Percentiles rank a stretch among this genome's conserved stretches.
Evolutionary conservation across 2,113 vertebrate genomes (phyloP).

Genomic region (Boleophthalmus pectinirostris): DNA sequence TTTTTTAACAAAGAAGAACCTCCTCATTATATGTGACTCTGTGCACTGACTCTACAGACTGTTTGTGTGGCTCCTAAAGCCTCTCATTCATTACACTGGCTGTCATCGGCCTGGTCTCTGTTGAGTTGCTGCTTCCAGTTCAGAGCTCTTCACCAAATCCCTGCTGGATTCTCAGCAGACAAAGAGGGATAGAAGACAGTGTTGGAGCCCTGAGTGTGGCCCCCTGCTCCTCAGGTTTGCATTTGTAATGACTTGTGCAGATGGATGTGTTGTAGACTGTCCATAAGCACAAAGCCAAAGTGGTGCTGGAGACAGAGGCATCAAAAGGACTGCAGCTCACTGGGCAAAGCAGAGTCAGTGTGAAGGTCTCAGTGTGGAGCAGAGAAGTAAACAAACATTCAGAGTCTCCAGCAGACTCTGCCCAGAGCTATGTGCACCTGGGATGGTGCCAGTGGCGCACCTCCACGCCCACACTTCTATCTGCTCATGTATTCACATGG

Average conservation of each 20-base stretch:
- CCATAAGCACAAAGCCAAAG: constrained; percentile 14
- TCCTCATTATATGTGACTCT: no score
- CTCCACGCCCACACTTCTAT: constrained; percentile 44
- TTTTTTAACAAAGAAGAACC: no score
- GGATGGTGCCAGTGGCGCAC: constrained; percentile 32
- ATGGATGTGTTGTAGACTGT: constrained; percentile 30
- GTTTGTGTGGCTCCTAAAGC: constrained; percentile 29
- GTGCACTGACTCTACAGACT: no score
- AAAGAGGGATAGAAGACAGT: background rate
- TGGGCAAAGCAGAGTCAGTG: constrained; percentile 51
- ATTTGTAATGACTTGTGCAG: constrained; percentile 37
- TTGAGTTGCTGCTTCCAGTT: constrained; percentile 31
- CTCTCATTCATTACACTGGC: constrained; percentile 54
- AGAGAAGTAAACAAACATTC: constrained; percentile 64
- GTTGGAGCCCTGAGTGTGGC: constrained; percentile 19
- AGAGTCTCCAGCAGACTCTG: constrained; percentile 45
- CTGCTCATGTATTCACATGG: constrained; percentile 50
- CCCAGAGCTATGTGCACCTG: constrained; percentile 51
- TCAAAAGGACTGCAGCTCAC: constrained; percentile 42
- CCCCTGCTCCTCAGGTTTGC: constrained; percentile 14
- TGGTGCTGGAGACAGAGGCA: constrained; percentile 38
- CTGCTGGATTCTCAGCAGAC: constrained; percentile 1
- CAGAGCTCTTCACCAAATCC: constrained; percentile 25
- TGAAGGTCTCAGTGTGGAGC: constrained; percentile 39
- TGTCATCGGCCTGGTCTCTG: constrained; percentile 21